Percentiles rank a stretch among this genome's conserved stretches.
These are phyloP conservation scores for Papilio protenor DNA, from an alignment of 2,888 invertebrate genomes.

Conservation along the genomic window DNA sequence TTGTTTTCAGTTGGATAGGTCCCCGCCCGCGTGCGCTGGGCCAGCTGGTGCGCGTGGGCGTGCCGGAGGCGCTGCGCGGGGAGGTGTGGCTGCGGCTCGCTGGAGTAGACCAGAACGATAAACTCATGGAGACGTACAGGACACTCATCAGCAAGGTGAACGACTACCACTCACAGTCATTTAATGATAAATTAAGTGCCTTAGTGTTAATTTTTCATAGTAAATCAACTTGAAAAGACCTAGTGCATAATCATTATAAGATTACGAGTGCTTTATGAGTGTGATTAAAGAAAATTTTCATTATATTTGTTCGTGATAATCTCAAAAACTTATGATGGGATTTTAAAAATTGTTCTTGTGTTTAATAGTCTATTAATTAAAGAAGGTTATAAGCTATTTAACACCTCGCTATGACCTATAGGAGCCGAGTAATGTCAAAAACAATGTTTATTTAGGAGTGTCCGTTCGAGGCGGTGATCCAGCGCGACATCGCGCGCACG, in stretches of 20 bases:
- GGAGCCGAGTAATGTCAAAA: not conserved
- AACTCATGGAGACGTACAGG: conserved; percentile 96
- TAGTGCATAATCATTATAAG: no score
- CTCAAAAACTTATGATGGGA: not conserved
- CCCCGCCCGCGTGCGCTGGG: conserved; percentile 93
- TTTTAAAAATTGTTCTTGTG: not conserved
- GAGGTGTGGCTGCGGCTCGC: conserved; percentile 99
- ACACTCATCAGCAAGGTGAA: conserved; percentile 95
- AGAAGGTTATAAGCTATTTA: not conserved
- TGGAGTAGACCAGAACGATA: conserved; percentile 91
- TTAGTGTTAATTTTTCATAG: not conserved
- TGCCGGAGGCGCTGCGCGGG: conserved; percentile 98
- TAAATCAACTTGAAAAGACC: not conserved
- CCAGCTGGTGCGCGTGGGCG: conserved; percentile 92
- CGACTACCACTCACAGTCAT: not conserved
- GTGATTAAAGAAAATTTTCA: not conserved
- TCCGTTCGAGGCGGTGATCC: conserved; percentile 96
- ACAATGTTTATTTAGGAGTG: conserved; percentile 88
- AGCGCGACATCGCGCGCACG: conserved; percentile 98
- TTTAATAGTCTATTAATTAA: not conserved
- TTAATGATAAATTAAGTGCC: not conserved
- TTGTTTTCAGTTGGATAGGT: conserved; percentile 80
- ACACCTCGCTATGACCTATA: not conserved
- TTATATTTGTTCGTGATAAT: not conserved
- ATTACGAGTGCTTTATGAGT: not conserved